A percentile compares a stretch with the other conserved stretches of the same genome.
Evolutionary conservation across 2,113 vertebrate species (phyloP).

Genomic region (Psittacara wagleri): DNA sequence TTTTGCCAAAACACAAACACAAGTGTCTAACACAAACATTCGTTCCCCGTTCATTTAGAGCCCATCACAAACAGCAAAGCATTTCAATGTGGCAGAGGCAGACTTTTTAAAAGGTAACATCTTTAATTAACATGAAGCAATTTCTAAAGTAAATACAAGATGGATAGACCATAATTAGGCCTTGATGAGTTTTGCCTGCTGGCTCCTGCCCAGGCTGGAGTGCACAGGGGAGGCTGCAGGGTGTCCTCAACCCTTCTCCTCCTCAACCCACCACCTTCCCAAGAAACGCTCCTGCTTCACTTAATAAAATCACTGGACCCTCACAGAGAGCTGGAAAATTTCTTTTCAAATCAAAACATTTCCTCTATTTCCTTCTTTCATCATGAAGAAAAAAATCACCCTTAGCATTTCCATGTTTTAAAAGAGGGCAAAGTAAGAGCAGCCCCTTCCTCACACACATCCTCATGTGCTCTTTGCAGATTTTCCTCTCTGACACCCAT

Average conservation of each 20-base stretch:
- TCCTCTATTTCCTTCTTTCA: background rate
- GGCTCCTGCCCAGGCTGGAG: background rate
- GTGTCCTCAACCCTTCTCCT: background rate
- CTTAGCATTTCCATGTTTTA: background rate
- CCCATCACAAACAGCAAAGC: background rate
- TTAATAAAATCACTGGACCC: background rate
- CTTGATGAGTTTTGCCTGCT: background rate
- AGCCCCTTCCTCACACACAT: background rate
- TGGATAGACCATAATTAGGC: accelerated
- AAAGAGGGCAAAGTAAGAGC: background rate
- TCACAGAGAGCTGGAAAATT: background rate
- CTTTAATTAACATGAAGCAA: slow-evolving; percentile 35
- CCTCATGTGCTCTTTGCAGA: background rate
- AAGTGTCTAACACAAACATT: background rate
- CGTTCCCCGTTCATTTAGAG: background rate
- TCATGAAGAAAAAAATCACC: background rate
- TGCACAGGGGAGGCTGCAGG: background rate
- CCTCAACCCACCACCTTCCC: background rate
- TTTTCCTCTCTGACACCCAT: background rate
- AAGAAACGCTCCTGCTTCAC: background rate
- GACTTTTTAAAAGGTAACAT: slow-evolving; percentile 5
- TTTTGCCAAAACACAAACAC: slow-evolving; percentile 25
- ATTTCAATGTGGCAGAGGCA: background rate
- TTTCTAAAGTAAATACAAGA: slow-evolving; percentile 21
- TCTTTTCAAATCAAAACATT: background rate